phyloP scores from a whole-genome alignment of 1,140 invertebrate species.

The Danaus melanippus region DNA sequence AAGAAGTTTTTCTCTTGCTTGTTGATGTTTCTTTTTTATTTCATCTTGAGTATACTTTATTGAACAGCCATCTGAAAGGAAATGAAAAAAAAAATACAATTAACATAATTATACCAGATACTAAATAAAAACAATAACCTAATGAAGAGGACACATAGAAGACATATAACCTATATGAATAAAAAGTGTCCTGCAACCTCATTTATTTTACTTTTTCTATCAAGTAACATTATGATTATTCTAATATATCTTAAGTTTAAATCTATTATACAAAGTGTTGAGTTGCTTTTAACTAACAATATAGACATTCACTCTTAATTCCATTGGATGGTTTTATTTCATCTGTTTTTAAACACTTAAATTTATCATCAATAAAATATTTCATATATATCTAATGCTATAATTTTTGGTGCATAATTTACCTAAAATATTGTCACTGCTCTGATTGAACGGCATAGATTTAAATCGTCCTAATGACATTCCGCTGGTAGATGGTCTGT shows the following conservation, averaged over 20 bases:
- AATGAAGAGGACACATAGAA: background rate
- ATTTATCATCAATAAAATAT: background rate
- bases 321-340: too few relatives aligned
- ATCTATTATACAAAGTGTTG: too few relatives aligned
- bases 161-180: background rate
- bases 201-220: too few relatives aligned
- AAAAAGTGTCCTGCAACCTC: background rate
- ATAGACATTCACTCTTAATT: too few relatives aligned
- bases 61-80: slow-evolving; percentile 39
- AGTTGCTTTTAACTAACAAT: too few relatives aligned
- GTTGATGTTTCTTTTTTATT: slow-evolving; percentile 58
- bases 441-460: slow-evolving; percentile 60
- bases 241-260: too few relatives aligned
- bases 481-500: slow-evolving; percentile 50
- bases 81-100: slow-evolving; percentile 7
- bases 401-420: slow-evolving; percentile 1
- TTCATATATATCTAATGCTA: slow-evolving; percentile 5
- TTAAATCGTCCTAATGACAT: slow-evolving; percentile 56
- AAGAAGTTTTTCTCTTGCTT: slow-evolving; percentile 56
- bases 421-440: slow-evolving; percentile 30
- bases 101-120: background rate
- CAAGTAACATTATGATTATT: background rate
- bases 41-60: slow-evolving; percentile 58
- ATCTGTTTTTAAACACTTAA: background rate
- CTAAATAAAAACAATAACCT: background rate